Evolutionary conservation across 2,797 vertebrate species (phyloP), one percentile per base, ranked within the genome.

Genomic region (Micromesistius poutassou): DNA sequence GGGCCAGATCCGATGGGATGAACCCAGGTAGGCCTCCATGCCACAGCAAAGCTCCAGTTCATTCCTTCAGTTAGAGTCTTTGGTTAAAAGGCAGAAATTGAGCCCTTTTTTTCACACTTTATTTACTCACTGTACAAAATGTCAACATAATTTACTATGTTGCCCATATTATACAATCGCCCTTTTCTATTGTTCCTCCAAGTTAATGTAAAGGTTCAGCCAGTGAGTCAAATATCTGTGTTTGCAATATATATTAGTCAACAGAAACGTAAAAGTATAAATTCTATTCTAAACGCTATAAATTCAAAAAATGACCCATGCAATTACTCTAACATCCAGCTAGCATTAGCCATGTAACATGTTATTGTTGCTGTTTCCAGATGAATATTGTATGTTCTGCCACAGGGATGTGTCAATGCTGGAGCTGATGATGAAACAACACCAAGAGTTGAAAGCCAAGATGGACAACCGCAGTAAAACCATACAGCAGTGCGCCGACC

Each of bases 371-470:
- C 22, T 66, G 72, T 71, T 78, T 40, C 9, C 55, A 10, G 40
- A 62, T 76, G 35, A 55, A 22, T 55, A 25, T 28, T 28, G 25
- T 28, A 28, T 68, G n/a, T 28, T 71, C 50, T 72, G 82, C 80
- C 71, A 81, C 78, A 98, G 97, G 90, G 97, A 99, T 22, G 91
- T 96, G 74, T 95, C 93, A 0, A 94, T 96, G 0, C 94, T 97
- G 8, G 96, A 97, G 77, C 87, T 94, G 78, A 95, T 97, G 91
- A 96, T 97, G 86, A 96, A 94, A 90, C 96, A 97, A 89, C 97
- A 99, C 84, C 96, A 97, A 85, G 94, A 96, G 74, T 92, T 98
- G 84, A 97, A 96, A 91, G 95, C 93, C 0, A 97, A 99, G 92
- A 94, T 99, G 73, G 97, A 99, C 36, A 96, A 96, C 25, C 95